These are phyloP conservation scores for Dicaeum eximium DNA, from an alignment of 2,113 vertebrate genomes.

Conservation along the genomic window DNA sequence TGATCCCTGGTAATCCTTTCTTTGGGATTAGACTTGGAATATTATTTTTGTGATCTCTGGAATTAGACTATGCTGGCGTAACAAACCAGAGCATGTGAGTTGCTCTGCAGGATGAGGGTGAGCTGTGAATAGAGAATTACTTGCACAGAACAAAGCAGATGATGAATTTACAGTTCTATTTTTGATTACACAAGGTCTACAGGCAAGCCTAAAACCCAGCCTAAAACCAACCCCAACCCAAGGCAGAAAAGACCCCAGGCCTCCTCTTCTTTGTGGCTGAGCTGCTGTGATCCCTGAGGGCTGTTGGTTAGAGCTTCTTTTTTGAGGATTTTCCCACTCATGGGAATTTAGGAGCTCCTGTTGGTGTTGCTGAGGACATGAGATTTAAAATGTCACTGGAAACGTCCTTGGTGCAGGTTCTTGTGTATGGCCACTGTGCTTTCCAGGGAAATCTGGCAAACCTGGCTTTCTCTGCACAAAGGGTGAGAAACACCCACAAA, in stretches of 20 bases:
- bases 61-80: neutral
- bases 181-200: neutral
- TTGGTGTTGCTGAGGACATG: accelerated
- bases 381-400: neutral
- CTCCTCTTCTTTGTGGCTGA: neutral
- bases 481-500: neutral
- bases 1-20: conserved; percentile 39
- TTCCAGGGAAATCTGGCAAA: neutral
- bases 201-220: neutral
- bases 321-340: neutral
- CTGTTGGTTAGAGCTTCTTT: neutral
- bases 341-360: neutral
- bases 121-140: conserved; percentile 9
- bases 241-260: neutral
- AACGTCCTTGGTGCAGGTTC: neutral
- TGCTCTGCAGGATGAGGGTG: neutral
- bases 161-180: conserved; percentile 32
- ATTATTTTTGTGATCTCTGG: conserved; percentile 51
- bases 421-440: neutral
- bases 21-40: conserved; percentile 38
- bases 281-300: neutral
- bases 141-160: conserved; percentile 18
- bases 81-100: conserved; percentile 16
- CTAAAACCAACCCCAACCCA: neutral
- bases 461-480: neutral